Evolutionary conservation across 2,113 vertebrate genomes (phyloP).

Genomic region (Burhinus oedicnemus): DNA sequence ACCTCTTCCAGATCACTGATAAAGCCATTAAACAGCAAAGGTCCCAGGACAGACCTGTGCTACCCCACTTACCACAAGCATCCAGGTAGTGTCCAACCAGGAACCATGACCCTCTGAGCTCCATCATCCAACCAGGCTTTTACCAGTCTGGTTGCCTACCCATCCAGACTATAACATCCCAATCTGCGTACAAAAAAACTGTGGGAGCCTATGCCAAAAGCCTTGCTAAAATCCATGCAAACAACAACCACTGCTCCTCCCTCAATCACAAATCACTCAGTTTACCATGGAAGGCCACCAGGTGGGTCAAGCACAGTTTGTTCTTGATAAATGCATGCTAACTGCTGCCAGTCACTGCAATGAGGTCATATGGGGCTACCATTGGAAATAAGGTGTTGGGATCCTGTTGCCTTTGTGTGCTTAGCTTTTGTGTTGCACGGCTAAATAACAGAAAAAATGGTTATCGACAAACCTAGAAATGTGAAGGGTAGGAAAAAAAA

Average conservation of each 20-base stretch:
- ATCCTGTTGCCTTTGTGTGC: neutral
- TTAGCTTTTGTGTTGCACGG: neutral
- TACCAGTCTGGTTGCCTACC: neutral
- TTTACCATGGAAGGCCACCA: neutral
- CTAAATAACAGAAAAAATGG: neutral
- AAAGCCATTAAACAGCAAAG: neutral
- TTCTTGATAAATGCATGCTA: neutral
- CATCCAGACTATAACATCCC: neutral
- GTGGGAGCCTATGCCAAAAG: neutral
- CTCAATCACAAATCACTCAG: neutral
- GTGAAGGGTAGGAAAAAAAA: neutral
- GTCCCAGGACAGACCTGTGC: neutral
- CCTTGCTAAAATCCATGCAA: neutral
- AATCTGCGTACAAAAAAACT: neutral
- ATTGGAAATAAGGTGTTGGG: neutral
- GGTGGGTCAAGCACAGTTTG: neutral
- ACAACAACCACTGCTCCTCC: neutral
- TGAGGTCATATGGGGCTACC: neutral
- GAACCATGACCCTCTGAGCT: neutral
- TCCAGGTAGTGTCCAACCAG: rapidly evolving
- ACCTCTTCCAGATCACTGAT: neutral
- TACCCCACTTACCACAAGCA: neutral
- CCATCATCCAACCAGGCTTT: neutral
- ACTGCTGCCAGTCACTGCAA: neutral
- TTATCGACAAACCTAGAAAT: neutral